Evolutionary conservation across 2,888 invertebrate species (phyloP).

Genomic region (Minunthozetes semirufus): DNA sequence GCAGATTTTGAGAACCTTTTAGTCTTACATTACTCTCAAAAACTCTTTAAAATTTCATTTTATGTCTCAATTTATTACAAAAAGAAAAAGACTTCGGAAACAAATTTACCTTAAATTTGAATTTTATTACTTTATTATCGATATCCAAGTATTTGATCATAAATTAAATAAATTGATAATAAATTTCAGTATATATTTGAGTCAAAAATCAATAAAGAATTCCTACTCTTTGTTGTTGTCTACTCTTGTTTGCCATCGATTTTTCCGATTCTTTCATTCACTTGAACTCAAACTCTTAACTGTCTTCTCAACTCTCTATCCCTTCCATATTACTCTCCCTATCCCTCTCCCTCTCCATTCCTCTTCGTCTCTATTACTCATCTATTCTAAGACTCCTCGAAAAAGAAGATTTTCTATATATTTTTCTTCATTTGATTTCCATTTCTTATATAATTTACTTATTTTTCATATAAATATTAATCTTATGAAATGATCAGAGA

Average conservation of each 20-base stretch:
- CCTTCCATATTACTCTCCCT: not conserved
- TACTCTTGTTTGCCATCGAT: not conserved
- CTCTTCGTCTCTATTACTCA: not conserved
- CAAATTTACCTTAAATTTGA: too few species aligned
- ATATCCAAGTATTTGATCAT: not conserved
- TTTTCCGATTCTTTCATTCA: slow-evolving; percentile 2
- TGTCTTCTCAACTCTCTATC: not conserved
- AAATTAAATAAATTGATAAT: not conserved
- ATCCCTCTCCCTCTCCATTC: not conserved
- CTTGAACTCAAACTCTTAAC: not conserved
- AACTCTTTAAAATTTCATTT: not conserved
- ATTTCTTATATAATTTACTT: slow-evolving; percentile 2
- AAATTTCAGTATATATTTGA: not conserved
- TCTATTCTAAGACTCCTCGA: not conserved
- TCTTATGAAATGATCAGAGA: slow-evolving; percentile 21
- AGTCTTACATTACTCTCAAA: not conserved
- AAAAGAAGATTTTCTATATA: not conserved
- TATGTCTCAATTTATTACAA: too few species aligned
- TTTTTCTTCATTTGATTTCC: slow-evolving; percentile 3
- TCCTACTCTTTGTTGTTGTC: not conserved
- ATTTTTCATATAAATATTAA: not conserved
- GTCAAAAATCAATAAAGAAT: not conserved
- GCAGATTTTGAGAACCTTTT: not conserved
- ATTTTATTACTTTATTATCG: too few species aligned
- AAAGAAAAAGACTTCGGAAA: too few species aligned